These are phyloP conservation scores for Atta colombica DNA, from an alignment of 1,140 invertebrate genomes.

Conservation along the genomic window DNA sequence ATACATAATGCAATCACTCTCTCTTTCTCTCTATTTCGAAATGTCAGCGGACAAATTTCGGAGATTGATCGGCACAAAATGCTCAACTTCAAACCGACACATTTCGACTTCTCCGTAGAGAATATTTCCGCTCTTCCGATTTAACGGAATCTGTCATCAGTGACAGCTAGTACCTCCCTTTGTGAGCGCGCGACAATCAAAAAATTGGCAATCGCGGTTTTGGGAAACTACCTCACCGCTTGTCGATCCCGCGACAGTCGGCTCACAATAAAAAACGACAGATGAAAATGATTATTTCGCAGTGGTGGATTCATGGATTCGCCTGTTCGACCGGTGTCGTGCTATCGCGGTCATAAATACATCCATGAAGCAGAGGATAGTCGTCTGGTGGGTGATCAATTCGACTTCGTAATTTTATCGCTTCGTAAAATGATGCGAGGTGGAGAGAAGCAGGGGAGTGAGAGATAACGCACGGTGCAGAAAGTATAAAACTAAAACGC, in stretches of 20 bases:
- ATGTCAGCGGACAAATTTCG: slow-evolving; percentile 35
- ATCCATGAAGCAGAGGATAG: background rate
- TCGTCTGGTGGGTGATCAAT: slow-evolving; percentile 42
- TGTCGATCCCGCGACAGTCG: slow-evolving; percentile 52
- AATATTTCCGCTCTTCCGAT: slow-evolving; percentile 56
- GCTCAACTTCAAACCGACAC: slow-evolving; percentile 39
- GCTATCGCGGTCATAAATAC: slow-evolving; percentile 59
- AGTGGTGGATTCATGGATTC: slow-evolving; percentile 42
- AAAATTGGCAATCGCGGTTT: slow-evolving; percentile 62
- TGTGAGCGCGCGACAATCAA: slow-evolving; percentile 53
- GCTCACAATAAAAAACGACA: slow-evolving; percentile 54
- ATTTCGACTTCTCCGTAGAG: slow-evolving; percentile 48
- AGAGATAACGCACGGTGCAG: background rate
- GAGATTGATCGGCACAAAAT: slow-evolving; percentile 50
- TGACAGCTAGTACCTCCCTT: slow-evolving; percentile 55
- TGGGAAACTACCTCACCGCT: slow-evolving; percentile 17
- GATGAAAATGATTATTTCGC: slow-evolving; percentile 58
- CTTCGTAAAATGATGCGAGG: slow-evolving; percentile 28
- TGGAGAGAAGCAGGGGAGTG: no score
- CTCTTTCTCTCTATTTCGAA: slow-evolving; percentile 3
- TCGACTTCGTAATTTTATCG: slow-evolving; percentile 56
- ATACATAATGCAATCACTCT: slow-evolving; percentile 11
- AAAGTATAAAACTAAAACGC: slow-evolving; percentile 40
- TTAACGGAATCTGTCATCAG: slow-evolving; percentile 56
- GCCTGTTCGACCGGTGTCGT: slow-evolving; percentile 15